Conservation (phyloP, 1,140 invertebrate species). For the Oryctes rhinoceros region DNA sequence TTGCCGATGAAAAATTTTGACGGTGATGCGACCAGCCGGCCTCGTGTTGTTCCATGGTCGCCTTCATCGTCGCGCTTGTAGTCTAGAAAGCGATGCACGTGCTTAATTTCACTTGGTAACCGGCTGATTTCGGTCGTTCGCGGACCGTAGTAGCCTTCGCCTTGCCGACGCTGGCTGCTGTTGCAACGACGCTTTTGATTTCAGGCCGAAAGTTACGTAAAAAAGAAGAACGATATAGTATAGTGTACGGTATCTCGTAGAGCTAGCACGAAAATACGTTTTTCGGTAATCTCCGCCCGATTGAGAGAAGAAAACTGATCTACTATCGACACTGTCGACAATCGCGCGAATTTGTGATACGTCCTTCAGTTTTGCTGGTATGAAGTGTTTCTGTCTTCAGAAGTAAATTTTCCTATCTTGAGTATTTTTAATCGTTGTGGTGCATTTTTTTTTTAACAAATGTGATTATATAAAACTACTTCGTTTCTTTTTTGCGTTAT, state of each 20-base stretch:
- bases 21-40: background rate
- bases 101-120: conserved; percentile 43
- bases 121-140: conserved; percentile 42
- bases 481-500: too few relatives aligned
- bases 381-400: too few relatives aligned
- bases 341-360: too few relatives aligned
- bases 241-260: background rate
- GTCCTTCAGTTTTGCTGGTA: too few relatives aligned
- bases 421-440: too few relatives aligned
- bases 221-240: background rate
- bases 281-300: background rate
- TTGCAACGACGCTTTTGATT: background rate
- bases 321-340: too few relatives aligned
- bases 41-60: conserved; percentile 16
- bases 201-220: background rate
- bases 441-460: too few relatives aligned
- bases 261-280: background rate
- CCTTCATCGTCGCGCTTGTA: background rate
- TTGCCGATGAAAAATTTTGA: conserved; percentile 31
- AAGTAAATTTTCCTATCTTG: too few relatives aligned
- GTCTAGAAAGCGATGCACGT: conserved; percentile 35
- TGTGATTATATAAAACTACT: too few relatives aligned
- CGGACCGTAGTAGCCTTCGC: conserved; percentile 39
- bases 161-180: conserved; percentile 7
- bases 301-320: too few relatives aligned